These are phyloP conservation scores for Tragelaphus strepsiceros DNA, from an alignment of 2,113 vertebrate genomes.

Conservation along the genomic window DNA sequence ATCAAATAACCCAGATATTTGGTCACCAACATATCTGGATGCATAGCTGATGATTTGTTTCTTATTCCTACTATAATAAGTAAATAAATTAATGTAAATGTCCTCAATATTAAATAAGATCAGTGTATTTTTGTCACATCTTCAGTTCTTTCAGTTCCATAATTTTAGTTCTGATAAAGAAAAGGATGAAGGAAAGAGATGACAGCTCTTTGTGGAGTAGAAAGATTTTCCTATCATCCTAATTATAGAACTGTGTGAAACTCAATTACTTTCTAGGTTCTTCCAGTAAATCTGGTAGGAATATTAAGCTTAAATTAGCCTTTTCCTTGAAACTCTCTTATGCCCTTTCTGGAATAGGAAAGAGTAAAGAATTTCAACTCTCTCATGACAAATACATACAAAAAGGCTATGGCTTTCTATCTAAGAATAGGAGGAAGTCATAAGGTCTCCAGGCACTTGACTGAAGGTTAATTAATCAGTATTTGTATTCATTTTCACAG, in stretches of 20 bases:
- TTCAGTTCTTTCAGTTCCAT: neutral
- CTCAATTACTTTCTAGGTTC: neutral
- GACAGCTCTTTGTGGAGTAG: neutral
- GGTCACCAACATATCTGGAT: neutral
- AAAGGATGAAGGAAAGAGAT: slow-evolving; percentile 8
- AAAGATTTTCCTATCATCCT: neutral
- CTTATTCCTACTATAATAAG: neutral
- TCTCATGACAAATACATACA: neutral
- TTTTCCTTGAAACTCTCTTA: neutral
- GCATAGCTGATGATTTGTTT: neutral
- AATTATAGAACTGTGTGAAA: neutral
- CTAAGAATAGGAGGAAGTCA: slow-evolving; percentile 10
- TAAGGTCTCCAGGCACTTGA: neutral
- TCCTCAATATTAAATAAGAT: neutral
- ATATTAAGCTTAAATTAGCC: slow-evolving; percentile 35
- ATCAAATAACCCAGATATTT: neutral
- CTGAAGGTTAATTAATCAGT: slow-evolving; percentile 49
- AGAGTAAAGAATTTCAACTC: neutral
- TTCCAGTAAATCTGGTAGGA: neutral
- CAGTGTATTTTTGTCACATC: neutral
- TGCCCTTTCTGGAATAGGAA: neutral
- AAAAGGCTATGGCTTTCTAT: neutral
- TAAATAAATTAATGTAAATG: neutral
- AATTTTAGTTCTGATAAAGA: neutral
- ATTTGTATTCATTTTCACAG: slow-evolving; percentile 23